Percentiles rank a stretch among this genome's conserved stretches.
These are phyloP conservation scores for Latheticus oryzae DNA, from an alignment of 2,888 invertebrate genomes.

Conservation along the genomic window DNA sequence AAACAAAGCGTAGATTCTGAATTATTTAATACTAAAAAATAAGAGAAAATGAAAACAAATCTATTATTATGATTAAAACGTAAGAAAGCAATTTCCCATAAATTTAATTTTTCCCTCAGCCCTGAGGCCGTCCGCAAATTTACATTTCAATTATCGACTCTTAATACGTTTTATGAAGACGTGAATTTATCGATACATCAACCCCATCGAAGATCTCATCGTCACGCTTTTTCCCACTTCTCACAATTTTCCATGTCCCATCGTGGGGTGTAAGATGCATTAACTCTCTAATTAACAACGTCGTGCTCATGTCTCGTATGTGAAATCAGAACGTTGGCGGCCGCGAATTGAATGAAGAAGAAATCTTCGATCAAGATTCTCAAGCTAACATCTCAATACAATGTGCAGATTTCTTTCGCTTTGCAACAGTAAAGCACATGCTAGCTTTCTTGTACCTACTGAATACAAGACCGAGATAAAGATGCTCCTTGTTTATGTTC, in stretches of 20 bases:
- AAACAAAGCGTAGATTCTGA: conserved; percentile 1
- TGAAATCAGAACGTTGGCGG: conserved; percentile 59
- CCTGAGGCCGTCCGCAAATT: conserved; percentile 4
- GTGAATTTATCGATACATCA: conserved; percentile 8
- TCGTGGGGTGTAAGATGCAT: conserved; percentile 51
- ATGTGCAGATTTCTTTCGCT: conserved; percentile 43
- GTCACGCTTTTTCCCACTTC: conserved; percentile 59
- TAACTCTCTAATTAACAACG: conserved; percentile 60
- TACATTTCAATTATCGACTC: conserved; percentile 18
- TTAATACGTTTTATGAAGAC: conserved; percentile 5
- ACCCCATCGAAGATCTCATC: conserved; percentile 25
- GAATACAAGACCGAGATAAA: conserved; percentile 45
- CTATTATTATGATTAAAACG: too few species aligned
- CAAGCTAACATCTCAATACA: conserved; percentile 59
- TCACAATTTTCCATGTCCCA: conserved; percentile 55
- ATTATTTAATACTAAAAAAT: conserved; percentile 1
- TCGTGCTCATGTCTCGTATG: conserved; percentile 59
- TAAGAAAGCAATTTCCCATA: conserved; percentile 4
- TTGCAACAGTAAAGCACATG: conserved; percentile 47
- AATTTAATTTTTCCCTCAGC: conserved; percentile 1
- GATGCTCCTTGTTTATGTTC: conserved; percentile 50
- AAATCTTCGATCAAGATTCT: conserved; percentile 58
- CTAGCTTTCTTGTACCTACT: conserved; percentile 50
- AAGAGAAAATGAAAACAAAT: not conserved
- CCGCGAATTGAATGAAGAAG: conserved; percentile 58